phyloP scores from a whole-genome alignment of 1,140 invertebrate genomes.

The Hylyphantes graminicola region DNA sequence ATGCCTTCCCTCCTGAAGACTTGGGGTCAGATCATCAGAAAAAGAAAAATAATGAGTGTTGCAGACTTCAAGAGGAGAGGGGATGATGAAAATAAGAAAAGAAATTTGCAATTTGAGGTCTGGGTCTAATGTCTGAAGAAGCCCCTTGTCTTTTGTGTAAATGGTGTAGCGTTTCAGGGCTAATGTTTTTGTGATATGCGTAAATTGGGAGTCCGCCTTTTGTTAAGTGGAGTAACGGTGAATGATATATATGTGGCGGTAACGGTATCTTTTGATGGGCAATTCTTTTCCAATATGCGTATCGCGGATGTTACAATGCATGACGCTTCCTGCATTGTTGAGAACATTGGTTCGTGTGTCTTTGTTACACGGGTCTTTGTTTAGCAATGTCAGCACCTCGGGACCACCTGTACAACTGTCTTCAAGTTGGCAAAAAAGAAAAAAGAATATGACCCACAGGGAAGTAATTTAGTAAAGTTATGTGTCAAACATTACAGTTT shows the following conservation, averaged over 20 bases:
- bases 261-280: too few species aligned
- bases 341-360: background rate
- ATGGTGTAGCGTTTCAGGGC: constrained; percentile 55
- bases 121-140: background rate
- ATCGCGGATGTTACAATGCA: too few species aligned
- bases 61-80: background rate
- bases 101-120: constrained; percentile 18
- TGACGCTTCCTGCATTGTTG: background rate
- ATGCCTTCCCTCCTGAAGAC: background rate
- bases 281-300: too few species aligned
- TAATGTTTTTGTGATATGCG: constrained; percentile 50
- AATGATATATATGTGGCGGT: constrained; percentile 54
- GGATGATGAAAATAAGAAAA: constrained; percentile 15
- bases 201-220: constrained; percentile 19
- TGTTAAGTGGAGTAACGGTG: constrained; percentile 29
- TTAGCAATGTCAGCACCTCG: too few species aligned
- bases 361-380: too few species aligned
- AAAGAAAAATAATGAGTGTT: constrained; percentile 15
- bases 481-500: too few species aligned
- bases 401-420: too few species aligned
- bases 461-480: too few species aligned
- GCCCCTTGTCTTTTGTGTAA: constrained; percentile 27
- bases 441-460: too few species aligned
- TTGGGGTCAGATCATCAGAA: constrained; percentile 22
- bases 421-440: too few species aligned